Conservation (phyloP, 2,797 vertebrate genomes). For the Taeniopygia guttata region DNA sequence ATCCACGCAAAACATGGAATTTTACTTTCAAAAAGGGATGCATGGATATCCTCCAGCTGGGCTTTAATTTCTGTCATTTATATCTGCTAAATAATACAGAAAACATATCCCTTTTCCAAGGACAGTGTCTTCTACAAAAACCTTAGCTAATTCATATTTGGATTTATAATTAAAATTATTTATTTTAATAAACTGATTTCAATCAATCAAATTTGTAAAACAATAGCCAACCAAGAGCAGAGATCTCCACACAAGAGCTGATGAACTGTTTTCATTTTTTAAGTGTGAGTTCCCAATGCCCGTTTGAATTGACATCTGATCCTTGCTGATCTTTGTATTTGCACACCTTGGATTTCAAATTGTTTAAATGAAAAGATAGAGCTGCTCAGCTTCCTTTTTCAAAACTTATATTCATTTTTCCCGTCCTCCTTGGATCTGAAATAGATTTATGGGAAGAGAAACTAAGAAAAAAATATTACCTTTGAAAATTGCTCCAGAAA, state of each 20-base stretch:
- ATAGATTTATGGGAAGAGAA: not conserved
- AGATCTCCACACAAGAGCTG: not conserved
- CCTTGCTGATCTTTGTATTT: not conserved
- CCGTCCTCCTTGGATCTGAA: not conserved
- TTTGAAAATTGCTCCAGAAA: not conserved
- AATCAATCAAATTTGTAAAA: not conserved
- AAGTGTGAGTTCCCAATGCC: not conserved
- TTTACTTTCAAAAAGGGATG: not conserved
- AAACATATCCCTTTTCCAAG: not conserved
- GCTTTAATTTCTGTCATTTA: not conserved
- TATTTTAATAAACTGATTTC: not conserved
- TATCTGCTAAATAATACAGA: not conserved
- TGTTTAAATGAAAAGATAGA: not conserved
- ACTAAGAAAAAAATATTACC: not conserved
- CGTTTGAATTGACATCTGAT: not conserved
- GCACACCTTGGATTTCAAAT: not conserved
- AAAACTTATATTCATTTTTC: not conserved
- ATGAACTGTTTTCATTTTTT: not conserved
- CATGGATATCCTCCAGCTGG: not conserved
- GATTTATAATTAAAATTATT: not conserved
- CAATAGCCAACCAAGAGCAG: not conserved
- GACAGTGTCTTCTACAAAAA: not conserved
- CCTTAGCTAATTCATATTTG: not conserved
- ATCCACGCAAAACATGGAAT: not conserved
- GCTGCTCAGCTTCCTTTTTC: not conserved